Conservation (phyloP, 2,113 vertebrate genomes). For the Rafetus swinhoei region DNA sequence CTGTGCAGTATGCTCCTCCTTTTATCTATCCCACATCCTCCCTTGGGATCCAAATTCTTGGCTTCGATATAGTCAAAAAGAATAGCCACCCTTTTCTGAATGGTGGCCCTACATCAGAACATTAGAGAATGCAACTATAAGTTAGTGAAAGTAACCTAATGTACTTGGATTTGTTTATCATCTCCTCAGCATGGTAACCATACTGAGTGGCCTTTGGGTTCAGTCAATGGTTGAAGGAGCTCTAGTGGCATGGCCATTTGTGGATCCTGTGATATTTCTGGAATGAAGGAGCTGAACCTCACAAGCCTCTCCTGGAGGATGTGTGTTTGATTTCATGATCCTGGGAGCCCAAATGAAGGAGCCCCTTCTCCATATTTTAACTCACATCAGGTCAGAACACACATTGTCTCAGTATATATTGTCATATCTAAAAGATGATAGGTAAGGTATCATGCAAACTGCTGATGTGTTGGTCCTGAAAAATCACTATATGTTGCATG, state of each 20-base stretch:
- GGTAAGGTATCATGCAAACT: neutral
- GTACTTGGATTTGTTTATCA: neutral
- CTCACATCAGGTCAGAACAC: neutral
- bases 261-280: neutral
- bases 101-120: neutral
- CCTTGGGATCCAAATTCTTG: neutral
- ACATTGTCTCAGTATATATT: neutral
- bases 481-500: neutral
- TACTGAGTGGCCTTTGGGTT: neutral
- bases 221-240: neutral
- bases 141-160: too few relatives aligned
- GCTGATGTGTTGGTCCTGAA: neutral
- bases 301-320: neutral
- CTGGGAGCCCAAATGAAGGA: neutral
- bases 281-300: fast-evolving
- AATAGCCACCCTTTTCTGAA: neutral
- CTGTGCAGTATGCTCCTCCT: neutral
- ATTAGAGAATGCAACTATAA: neutral
- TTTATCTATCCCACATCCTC: neutral
- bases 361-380: neutral
- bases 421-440: neutral
- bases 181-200: neutral
- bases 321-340: neutral
- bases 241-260: neutral
- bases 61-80: neutral